phyloP scores from a whole-genome alignment of 92 coral and sea anemone genomes.

The Palythoa grandiflora region DNA sequence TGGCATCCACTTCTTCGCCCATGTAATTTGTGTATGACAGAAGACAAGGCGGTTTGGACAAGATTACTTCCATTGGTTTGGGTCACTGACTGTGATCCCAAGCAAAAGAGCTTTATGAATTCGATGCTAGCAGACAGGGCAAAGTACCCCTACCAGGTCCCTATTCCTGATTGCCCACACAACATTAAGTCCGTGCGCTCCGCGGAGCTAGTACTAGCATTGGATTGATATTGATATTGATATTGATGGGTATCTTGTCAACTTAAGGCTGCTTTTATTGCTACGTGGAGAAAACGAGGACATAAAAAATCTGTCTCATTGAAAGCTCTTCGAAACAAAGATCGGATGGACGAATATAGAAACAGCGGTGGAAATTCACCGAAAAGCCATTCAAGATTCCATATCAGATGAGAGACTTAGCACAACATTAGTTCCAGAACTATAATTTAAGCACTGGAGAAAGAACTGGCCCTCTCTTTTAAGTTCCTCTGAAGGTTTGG shows the following conservation, averaged over 20 bases:
- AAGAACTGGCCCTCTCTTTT: no score
- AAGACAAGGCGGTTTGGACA: background rate
- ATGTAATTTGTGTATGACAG: constrained; percentile 23
- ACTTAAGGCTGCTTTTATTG: constrained; percentile 54
- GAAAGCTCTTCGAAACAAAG: no score
- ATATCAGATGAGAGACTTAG: no score
- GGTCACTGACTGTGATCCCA: constrained; percentile 63
- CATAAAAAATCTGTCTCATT: no score
- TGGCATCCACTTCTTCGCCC: constrained; percentile 68
- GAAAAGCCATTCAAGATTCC: no score
- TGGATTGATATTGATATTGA: constrained; percentile 70
- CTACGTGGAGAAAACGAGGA: no score
- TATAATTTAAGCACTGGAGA: no score
- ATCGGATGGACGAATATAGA: no score
- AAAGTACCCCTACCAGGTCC: constrained; percentile 63
- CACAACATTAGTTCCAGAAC: no score
- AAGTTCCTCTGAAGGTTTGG: no score
- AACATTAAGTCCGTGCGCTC: constrained; percentile 72
- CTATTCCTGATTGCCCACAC: constrained; percentile 74
- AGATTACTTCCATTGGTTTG: constrained; percentile 22
- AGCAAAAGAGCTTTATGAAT: constrained; percentile 71
- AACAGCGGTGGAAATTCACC: no score
- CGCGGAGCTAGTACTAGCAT: constrained; percentile 64
- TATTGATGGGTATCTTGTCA: background rate
- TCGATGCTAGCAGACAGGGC: constrained; percentile 60